phyloP scores from a whole-genome alignment of 2,888 invertebrate genomes.

The Calameuta pallipes region DNA sequence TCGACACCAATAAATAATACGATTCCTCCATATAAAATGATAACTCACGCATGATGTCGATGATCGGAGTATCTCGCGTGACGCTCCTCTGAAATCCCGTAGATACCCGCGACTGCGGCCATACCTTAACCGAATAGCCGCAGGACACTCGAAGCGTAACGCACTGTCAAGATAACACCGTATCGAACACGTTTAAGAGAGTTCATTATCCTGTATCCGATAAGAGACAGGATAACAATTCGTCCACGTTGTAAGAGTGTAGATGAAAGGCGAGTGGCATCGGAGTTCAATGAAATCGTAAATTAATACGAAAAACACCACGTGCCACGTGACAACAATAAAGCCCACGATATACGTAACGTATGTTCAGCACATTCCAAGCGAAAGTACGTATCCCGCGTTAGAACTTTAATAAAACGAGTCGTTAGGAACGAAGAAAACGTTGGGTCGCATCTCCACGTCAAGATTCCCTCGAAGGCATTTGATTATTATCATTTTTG shows the following conservation, averaged over 20 bases:
- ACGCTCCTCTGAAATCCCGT: constrained; percentile 61
- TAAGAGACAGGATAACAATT: background rate
- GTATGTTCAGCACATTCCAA: background rate
- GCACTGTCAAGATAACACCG: background rate
- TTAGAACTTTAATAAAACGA: background rate
- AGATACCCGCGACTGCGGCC: constrained; percentile 64
- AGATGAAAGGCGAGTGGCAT: background rate
- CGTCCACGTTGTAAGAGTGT: background rate
- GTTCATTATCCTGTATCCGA: background rate
- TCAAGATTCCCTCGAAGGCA: background rate
- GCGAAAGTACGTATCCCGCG: background rate
- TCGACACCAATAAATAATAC: background rate
- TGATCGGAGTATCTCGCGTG: constrained; percentile 53
- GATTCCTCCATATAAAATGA: background rate
- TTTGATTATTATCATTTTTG: background rate
- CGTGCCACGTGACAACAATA: background rate
- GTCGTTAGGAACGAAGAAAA: background rate
- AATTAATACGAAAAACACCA: background rate
- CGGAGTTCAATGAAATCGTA: background rate
- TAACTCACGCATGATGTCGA: constrained; percentile 55
- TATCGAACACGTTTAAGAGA: background rate
- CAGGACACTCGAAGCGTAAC: background rate
- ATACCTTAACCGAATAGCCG: constrained; percentile 49
- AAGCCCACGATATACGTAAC: background rate
- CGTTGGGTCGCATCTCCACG: background rate